Base-by-base conservation (phyloP, 2,113 vertebrate genomes). In the Cichladusa arquata region DNA sequence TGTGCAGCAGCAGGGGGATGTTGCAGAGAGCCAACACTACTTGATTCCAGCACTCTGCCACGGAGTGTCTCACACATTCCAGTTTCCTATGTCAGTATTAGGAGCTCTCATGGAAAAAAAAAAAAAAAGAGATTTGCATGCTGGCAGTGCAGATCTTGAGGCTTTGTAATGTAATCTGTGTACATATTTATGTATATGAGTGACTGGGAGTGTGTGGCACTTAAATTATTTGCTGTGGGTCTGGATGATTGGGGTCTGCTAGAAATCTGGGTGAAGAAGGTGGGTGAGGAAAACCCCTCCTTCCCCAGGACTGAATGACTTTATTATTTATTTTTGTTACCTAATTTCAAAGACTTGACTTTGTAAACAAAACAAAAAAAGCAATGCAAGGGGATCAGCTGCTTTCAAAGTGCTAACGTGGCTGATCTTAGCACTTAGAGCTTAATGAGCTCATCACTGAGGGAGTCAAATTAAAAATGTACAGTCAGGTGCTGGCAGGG, bases 141-240 rank as follows among this genome's bases (percentile, higher is more conserved):
- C 98, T 98, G 98, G 98, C 84, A 97, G 97, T 98, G 98, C 98
- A 96, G 56, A 95, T 96, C 97, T 92, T 54, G 64, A 87, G 92
- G 87, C 95, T 97, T 96, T 97, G 97, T 98, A 92, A 96, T 97
- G 95, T 96, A 97, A 47, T 91, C 91, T 93, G 94, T 98, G 97
- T 98, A 98, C 91, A 97, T 98, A 97, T 98, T 97, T 97, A 94
- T 97, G 98, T 96, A 92, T 76, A 83, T 25, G 92, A 96, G 97
- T 97, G 96, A 90, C 87, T 96, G 97, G 96, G 95, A 84, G 95
- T 8, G 96, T 81, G 5, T 96, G 94, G 95, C 84, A 88, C 95
- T 95, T 98, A 98, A 98, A 96, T 97, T 98, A 97, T 97, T 97
- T 98, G 84, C 91, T 96, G 34, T 95, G 98, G 96, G 89, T 97